Evolutionary conservation across 2,888 invertebrate species (phyloP).

Genomic region (Xestobium rufovillosum): DNA sequence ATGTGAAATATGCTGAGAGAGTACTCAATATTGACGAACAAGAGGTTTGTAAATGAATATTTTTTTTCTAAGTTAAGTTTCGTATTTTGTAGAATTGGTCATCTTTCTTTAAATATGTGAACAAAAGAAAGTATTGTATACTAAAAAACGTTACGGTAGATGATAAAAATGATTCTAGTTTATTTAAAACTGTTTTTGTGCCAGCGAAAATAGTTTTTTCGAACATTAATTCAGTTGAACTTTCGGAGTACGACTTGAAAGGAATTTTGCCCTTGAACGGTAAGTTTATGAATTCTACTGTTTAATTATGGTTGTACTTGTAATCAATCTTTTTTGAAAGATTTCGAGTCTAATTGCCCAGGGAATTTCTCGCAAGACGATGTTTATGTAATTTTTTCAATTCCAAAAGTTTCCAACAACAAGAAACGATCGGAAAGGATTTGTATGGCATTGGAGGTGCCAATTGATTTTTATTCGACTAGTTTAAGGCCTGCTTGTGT

Average conservation of each 20-base stretch:
- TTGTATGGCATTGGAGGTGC: too few relatives aligned
- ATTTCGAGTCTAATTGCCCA: too few relatives aligned
- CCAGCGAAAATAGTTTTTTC: not conserved
- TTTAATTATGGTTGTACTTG: too few relatives aligned
- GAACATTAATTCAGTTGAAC: too few relatives aligned
- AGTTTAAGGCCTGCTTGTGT: too few relatives aligned
- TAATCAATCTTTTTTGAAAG: too few relatives aligned
- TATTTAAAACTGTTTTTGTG: not conserved
- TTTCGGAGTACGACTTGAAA: not conserved
- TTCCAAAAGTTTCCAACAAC: too few relatives aligned
- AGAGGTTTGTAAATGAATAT: constrained; percentile 14
- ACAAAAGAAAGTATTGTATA: constrained; percentile 7
- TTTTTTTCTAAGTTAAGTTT: not conserved
- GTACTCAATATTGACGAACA: constrained; percentile 19
- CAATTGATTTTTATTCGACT: too few relatives aligned
- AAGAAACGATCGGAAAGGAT: too few relatives aligned
- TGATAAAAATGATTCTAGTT: not conserved
- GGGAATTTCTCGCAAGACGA: too few relatives aligned
- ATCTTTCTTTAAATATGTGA: constrained; percentile 13
- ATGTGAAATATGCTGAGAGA: constrained; percentile 18
- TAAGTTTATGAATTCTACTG: too few relatives aligned
- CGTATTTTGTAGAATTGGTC: constrained; percentile 14
- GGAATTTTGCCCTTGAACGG: not conserved
- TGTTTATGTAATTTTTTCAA: too few relatives aligned
- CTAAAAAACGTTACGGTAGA: constrained; percentile 1